A percentile compares a stretch with the other conserved stretches of the same genome.
These are phyloP conservation scores for Phycodurus eques DNA, from an alignment of 2,113 vertebrate species.

Conservation along the genomic window DNA sequence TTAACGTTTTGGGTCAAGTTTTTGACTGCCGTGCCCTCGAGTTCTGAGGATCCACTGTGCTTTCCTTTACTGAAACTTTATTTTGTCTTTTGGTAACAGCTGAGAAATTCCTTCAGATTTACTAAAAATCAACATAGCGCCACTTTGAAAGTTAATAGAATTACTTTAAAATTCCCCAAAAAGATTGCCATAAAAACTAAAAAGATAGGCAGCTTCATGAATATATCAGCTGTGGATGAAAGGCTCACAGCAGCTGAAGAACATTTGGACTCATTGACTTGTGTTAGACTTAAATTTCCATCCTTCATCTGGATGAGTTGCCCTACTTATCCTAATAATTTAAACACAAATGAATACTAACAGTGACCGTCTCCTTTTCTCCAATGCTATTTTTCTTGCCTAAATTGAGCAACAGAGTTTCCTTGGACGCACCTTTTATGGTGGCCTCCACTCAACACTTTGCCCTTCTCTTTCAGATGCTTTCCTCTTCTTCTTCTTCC, in stretches of 20 bases:
- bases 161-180: neutral
- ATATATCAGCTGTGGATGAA: neutral
- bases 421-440: slow-evolving; percentile 46
- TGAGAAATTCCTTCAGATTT: neutral
- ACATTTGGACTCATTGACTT: neutral
- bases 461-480: slow-evolving; percentile 41
- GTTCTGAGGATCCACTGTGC: neutral
- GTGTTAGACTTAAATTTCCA: slow-evolving; percentile 23
- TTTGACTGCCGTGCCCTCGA: neutral
- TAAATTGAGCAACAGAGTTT: slow-evolving; percentile 39
- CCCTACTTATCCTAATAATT: slow-evolving; percentile 59
- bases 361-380: slow-evolving; percentile 6
- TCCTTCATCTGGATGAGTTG: slow-evolving; percentile 66
- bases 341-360: slow-evolving; percentile 58
- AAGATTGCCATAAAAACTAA: neutral
- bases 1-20: neutral
- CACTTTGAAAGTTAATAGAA: neutral
- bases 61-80: neutral
- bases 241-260: neutral
- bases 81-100: neutral
- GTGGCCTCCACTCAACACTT: slow-evolving; percentile 38
- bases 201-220: neutral
- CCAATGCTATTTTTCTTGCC: slow-evolving; percentile 21
- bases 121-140: neutral
- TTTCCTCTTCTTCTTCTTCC: slow-evolving; percentile 37